Percentiles rank a stretch among this genome's conserved stretches.
These are phyloP conservation scores for Lutraria lutraria DNA, from an alignment of 2,888 invertebrate genomes.

Conservation along the genomic window DNA sequence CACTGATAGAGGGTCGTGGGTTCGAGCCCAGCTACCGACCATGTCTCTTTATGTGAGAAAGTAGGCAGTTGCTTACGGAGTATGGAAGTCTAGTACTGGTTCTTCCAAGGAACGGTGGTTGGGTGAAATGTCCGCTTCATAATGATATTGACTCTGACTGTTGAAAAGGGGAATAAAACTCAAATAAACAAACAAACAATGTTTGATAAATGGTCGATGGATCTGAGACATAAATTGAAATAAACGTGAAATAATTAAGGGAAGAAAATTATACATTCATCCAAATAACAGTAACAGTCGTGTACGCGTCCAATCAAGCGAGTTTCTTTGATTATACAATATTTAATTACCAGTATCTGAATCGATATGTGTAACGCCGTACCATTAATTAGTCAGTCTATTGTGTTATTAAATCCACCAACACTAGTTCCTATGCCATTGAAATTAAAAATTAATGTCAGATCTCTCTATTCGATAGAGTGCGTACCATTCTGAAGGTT, in stretches of 20 bases:
- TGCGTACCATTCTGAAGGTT: background rate
- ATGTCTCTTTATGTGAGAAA: too few relatives aligned
- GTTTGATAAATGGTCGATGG: too few relatives aligned
- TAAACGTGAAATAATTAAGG: background rate
- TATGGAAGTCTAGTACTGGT: too few relatives aligned
- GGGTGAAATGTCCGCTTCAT: too few relatives aligned
- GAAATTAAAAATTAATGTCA: constrained; percentile 45
- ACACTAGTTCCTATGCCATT: constrained; percentile 26
- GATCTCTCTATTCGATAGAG: background rate
- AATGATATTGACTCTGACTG: too few relatives aligned
- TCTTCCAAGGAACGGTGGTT: too few relatives aligned
- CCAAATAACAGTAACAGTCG: background rate
- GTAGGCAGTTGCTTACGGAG: too few relatives aligned
- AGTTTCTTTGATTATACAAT: background rate
- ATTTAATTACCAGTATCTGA: background rate
- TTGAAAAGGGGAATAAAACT: too few relatives aligned
- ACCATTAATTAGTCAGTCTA: constrained; percentile 33
- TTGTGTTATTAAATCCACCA: constrained; percentile 38
- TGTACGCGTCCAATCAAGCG: background rate
- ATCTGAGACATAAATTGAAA: background rate
- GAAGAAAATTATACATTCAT: background rate
- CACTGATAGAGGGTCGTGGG: too few relatives aligned
- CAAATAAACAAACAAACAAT: too few relatives aligned
- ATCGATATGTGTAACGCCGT: constrained; percentile 34
- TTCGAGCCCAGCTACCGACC: too few relatives aligned